Percentiles rank a stretch among this genome's conserved stretches.
phyloP scores from a whole-genome alignment of 2,888 invertebrate genomes.

The Luperina nickerlii region DNA sequence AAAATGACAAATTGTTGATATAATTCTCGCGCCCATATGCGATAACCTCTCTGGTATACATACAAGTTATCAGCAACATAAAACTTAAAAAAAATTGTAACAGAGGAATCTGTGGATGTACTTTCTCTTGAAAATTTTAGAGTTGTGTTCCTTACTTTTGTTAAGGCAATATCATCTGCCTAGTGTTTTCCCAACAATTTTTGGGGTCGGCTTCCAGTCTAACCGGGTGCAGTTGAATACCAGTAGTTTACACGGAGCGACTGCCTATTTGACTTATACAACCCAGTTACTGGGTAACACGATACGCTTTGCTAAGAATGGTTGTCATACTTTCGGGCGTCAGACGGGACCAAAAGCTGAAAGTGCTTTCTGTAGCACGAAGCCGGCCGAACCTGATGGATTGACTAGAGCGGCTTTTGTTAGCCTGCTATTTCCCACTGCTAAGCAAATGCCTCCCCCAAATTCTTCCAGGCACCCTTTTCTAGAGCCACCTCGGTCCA shows the following conservation, averaged over 20 bases:
- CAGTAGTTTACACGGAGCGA: neutral
- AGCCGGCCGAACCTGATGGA: neutral
- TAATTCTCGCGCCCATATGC: constrained; percentile 47
- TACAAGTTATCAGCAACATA: constrained; percentile 38
- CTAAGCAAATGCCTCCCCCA: too few species aligned
- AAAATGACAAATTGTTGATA: constrained; percentile 52
- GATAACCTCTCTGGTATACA: constrained; percentile 57
- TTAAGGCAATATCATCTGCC: too few species aligned
- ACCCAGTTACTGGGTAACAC: neutral
- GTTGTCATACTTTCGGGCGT: neutral
- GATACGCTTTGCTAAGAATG: neutral
- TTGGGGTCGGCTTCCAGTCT: too few species aligned
- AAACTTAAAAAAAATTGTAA: constrained; percentile 47
- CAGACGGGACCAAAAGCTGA: neutral
- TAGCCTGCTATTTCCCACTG: too few species aligned
- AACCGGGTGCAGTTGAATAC: neutral
- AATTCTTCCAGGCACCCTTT: too few species aligned
- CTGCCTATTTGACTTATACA: neutral
- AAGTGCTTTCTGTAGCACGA: neutral
- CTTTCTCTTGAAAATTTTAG: neutral
- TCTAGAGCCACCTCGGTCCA: too few species aligned
- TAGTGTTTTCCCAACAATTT: neutral
- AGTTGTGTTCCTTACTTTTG: neutral
- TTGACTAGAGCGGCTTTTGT: neutral
- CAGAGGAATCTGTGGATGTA: constrained; percentile 35